Evolutionary conservation across 2,113 vertebrate genomes (phyloP), one percentile per base, ranked within the genome.

Genomic region (Mola mola): DNA sequence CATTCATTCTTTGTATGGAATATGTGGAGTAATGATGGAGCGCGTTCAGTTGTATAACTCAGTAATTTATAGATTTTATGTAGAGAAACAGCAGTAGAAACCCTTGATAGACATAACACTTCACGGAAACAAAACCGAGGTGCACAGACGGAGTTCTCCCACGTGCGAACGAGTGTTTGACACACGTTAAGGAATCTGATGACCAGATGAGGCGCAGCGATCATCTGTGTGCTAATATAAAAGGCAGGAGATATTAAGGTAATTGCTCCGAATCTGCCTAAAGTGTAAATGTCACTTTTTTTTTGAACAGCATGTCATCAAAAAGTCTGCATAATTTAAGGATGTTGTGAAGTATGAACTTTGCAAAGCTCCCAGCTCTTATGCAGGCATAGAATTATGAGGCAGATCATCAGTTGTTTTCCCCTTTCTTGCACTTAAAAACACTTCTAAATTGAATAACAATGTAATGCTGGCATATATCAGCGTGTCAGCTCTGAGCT

Each of bases 211-310:
- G 12, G 33, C 31, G 19, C 29, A 58, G 49, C 61, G 56, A 72
- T 44, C 65, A 66, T 63, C 58, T 37, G 42, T 46, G 47, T 47
- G 47, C 21, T 60, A 47, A 66, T 6, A 72, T 70, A 65, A 78
- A 79, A 63, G 57, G 63, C 26, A 36, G 24, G 21, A 56, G 57
- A 56, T 41, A 48, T 46, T 26, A 0, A 55, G 26, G 34, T 33
- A 48, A 38, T 64, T 66, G 46, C 24, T 13, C 15, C 25, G n/a
- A n/a, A 53, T 22, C 31, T 49, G 44, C 47, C 17, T 62, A 16
- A 13, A 34, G 4, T 36, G 19, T 16, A 46, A 67, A 72, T 12
- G 47, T n/a, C 16, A 43, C 8, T 47, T 75, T 59, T 36, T 21
- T 37, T 40, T 16, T n/a, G n/a, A n/a, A n/a, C n/a, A n/a, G n/a